Conservation (phyloP, 2,113 vertebrate species). For the Albula glossodonta region DNA sequence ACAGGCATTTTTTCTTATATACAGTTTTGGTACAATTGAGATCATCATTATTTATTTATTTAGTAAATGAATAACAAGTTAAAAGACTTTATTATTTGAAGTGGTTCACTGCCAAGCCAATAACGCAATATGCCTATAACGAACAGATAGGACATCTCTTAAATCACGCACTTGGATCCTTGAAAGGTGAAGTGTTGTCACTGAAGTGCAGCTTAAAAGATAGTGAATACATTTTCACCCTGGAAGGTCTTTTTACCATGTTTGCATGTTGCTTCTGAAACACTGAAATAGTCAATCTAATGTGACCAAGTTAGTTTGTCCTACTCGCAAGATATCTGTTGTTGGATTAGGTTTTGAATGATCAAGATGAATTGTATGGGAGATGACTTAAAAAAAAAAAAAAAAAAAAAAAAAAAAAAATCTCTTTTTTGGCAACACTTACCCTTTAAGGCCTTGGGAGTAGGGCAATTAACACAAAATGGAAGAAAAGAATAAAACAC, state of each 20-base stretch:
- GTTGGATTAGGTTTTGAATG: neutral
- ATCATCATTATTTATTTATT: constrained; percentile 98
- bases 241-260: constrained; percentile 53
- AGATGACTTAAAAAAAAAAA: constrained; percentile 37
- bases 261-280: constrained; percentile 2
- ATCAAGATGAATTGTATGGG: constrained; percentile 15
- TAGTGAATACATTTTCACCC: constrained; percentile 52
- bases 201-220: constrained; percentile 61
- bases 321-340: neutral
- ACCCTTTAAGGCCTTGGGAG: constrained; percentile 66
- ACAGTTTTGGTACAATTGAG: constrained; percentile 96
- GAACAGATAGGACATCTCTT: constrained; percentile 65
- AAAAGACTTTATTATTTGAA: constrained; percentile 91
- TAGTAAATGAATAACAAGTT: constrained; percentile 74
- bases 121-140: constrained; percentile 82
- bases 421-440: constrained; percentile 55
- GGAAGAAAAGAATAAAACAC: constrained; percentile 46
- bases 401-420: constrained; percentile 23
- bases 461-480: constrained; percentile 43
- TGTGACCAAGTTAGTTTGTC: neutral
- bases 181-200: constrained; percentile 57
- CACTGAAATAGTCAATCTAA: constrained; percentile 11
- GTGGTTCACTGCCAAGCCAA: constrained; percentile 99
- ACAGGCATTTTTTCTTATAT: constrained; percentile 96
- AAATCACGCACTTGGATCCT: constrained; percentile 61